phyloP scores from a whole-genome alignment of 2,113 vertebrate genomes.

The Tor tambroides region DNA sequence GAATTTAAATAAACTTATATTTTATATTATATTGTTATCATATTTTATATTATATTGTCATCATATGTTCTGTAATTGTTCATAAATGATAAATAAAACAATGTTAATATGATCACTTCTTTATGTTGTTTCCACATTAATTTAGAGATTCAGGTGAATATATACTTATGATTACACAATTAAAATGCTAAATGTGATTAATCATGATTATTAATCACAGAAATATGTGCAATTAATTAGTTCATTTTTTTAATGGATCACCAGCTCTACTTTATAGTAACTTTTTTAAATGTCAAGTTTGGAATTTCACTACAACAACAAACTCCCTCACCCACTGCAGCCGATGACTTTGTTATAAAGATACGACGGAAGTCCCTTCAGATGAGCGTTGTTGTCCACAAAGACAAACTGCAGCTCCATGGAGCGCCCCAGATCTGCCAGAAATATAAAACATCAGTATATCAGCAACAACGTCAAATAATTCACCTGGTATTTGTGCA shows the following conservation, averaged over 20 bases:
- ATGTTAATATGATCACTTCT: neutral
- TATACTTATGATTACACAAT: neutral
- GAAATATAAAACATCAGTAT: conserved; percentile 40
- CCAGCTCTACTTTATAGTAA: neutral
- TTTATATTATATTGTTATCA: neutral
- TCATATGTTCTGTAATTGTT: neutral
- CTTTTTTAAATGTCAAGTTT: neutral
- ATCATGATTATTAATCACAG: neutral
- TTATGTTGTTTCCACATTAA: neutral
- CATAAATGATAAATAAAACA: neutral
- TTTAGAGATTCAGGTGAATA: neutral
- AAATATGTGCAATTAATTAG: neutral
- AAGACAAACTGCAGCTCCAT: conserved; percentile 94
- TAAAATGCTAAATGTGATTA: neutral
- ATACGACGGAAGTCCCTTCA: conserved; percentile 91
- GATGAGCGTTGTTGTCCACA: conserved; percentile 92
- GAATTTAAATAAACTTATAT: neutral
- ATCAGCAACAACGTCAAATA: neutral
- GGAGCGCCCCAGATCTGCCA: conserved; percentile 91
- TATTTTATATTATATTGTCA: neutral
- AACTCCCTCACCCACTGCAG: conserved; percentile 84
- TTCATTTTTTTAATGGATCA: neutral
- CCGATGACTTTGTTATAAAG: conserved; percentile 97
- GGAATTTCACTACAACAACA: neutral
- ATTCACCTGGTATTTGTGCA: neutral